Evolutionary conservation across 1,140 invertebrate genomes (phyloP), one percentile per base, ranked within the genome.

Genomic region (Aphaenogaster rudis): DNA sequence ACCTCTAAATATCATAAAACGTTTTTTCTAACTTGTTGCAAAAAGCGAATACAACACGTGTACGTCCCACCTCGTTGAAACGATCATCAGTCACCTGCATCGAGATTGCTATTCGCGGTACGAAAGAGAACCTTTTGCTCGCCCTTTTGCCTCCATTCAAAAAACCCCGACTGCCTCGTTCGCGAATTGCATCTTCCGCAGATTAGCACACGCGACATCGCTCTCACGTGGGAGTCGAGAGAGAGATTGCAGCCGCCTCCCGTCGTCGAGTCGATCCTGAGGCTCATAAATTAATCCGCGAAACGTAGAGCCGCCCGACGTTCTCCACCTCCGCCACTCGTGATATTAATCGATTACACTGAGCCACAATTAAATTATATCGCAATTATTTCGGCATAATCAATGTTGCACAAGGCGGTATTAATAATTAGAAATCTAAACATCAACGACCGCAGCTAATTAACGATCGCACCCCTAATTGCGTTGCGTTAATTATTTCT

Each of bases 401-500:
- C 79, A 54, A 71, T 42, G 64, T 57, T 69, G 42, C 17, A 66
- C 50, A 54, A 69, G 79, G 64, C n/a, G 48, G 15, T 42, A 71
- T 81, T 57, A 71, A 81, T 81, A 81, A 81, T 81, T 81, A 71
- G 79, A 48, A 33, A 45, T 59, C 63, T 80, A 80, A 81, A 81
- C 48, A 69, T 54, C 36, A 57, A 13, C 48, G 21, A 42, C 48
- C 63, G 61, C 78, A n/a, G 33, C 15, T 71, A 71, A 81, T 71
- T 81, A 81, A 81, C 64, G 21, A 39, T 67, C 33, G 9, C 63
- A 52, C 17, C 45, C 11, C 33, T 42, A 39, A 80, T 81, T 52
- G 78, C 17, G 13, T 57, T 42, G 63, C n/a, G 15, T 80, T 69
- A 71, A 81, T 81, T 57, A 81, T 71, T 69, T 28, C 48, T 57